Evolutionary conservation across 1,140 invertebrate species (phyloP), one percentile per base, ranked within the genome.

Genomic region (Pomacea maculata): DNA sequence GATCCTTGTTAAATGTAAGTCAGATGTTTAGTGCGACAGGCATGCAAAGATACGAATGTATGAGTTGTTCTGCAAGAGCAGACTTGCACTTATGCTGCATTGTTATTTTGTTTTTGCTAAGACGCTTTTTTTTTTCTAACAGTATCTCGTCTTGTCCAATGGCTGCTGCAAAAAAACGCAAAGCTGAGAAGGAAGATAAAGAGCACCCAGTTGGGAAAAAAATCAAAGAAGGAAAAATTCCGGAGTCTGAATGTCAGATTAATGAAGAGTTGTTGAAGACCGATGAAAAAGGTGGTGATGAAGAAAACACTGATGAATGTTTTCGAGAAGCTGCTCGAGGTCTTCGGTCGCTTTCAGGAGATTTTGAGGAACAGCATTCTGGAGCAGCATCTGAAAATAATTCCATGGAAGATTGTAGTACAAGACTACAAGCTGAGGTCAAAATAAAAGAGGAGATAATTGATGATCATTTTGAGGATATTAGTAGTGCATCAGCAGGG

Each of bases 251-350:
- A 55, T n/a, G 54, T n/a, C 21, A 74, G 54, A 6, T 25, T 6
- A 52, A 74, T 21, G 57, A 74, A 55, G 73, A 74, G 17, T 54
- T 17, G 5, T 5, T 57, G 17, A 17, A 74, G 57, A 55, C 52
- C 19, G 73, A 25, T n/a, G 64, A 55, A 25, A 81, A 84, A 34
- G 76, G 77, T 67, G 78, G 80, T 15, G 82, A 90, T 90, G 1
- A 93, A 91, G 82, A 95, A 74, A 88, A 96, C 84, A 95, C 96
- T 83, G 95, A 96, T 89, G 95, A 94, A 4, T 91, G 96, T 12
- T 96, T 97, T 79, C 92, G 95, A 71, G 96, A 97, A 90, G 96
- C 96, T 1, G 96, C 97, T 88, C 95, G 95, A 7, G 95, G 95
- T 0, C 89, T 97, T 64, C 95, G 95, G 87, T 96, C 95, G 86